phyloP scores from a whole-genome alignment of 2,113 vertebrate species.

The Heterotis niloticus region DNA sequence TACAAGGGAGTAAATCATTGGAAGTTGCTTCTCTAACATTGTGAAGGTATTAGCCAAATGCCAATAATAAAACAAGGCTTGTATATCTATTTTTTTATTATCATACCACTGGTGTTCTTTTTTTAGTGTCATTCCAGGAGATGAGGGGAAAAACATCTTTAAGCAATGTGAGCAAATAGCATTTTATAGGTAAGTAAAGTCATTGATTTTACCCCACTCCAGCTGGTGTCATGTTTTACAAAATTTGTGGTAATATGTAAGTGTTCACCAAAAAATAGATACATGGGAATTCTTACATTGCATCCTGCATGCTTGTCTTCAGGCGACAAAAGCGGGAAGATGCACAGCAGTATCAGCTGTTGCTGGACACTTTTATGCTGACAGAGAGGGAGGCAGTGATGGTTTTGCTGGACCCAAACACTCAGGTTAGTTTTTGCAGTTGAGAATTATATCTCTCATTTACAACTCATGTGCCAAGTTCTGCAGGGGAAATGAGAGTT shows the following conservation, averaged over 20 bases:
- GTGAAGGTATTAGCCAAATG: not conserved
- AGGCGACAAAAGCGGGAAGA: constrained; percentile 75
- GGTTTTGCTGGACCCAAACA: constrained; percentile 57
- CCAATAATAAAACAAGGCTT: not conserved
- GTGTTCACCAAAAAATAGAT: not conserved
- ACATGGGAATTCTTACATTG: not conserved
- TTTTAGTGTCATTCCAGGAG: constrained; percentile 41
- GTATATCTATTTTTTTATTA: not conserved
- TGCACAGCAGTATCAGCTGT: constrained; percentile 57
- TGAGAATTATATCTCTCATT: not conserved
- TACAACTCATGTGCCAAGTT: not conserved
- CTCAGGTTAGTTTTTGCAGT: constrained; percentile 44
- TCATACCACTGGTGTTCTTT: not conserved
- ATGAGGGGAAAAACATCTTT: constrained; percentile 49
- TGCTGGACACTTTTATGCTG: constrained; percentile 70
- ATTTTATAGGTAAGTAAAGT: constrained; percentile 59
- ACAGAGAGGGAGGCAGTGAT: constrained; percentile 67
- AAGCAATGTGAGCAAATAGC: constrained; percentile 57
- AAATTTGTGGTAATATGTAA: too few relatives aligned
- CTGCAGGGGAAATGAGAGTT: not conserved
- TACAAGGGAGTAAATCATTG: too few relatives aligned
- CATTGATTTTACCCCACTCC: too few relatives aligned
- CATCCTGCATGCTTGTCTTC: constrained; percentile 8
- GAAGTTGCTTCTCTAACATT: not conserved
- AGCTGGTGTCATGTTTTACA: too few relatives aligned